phyloP scores from a whole-genome alignment of 2,888 invertebrate genomes.

The Microchrysa polita region DNA sequence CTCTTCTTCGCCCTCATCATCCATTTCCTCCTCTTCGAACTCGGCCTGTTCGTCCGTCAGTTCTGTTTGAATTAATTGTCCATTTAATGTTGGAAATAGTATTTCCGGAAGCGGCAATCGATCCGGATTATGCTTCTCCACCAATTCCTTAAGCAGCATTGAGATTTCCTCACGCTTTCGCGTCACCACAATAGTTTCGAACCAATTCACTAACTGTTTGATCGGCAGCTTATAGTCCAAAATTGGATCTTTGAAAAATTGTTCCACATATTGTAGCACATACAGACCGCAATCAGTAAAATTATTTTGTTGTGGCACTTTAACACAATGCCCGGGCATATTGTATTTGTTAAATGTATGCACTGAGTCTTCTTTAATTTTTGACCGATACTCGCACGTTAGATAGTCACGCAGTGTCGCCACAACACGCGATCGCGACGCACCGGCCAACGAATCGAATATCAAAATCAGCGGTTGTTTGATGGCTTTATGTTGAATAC shows the following conservation, averaged over 20 bases:
- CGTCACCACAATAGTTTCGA: constrained; percentile 83
- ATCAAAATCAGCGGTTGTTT: constrained; percentile 86
- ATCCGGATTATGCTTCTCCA: constrained; percentile 77
- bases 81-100: constrained; percentile 79
- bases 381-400: constrained; percentile 84
- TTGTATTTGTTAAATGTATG: constrained; percentile 78
- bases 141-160: constrained; percentile 77
- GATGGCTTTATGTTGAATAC: constrained; percentile 51
- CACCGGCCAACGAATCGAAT: constrained; percentile 90
- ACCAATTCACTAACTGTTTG: constrained; percentile 85
- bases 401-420: constrained; percentile 92
- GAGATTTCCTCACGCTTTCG: constrained; percentile 89
- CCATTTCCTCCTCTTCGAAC: constrained; percentile 67
- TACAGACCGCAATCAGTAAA: constrained; percentile 97
- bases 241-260: constrained; percentile 90
- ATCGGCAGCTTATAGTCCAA: constrained; percentile 85
- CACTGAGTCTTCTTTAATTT: constrained; percentile 69
- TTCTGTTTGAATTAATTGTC: constrained; percentile 70
- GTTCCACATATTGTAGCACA: constrained; percentile 94
- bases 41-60: constrained; percentile 69
- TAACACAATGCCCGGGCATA: constrained; percentile 86
- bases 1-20: constrained; percentile 64
- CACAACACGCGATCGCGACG: constrained; percentile 83
- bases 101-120: constrained; percentile 75
- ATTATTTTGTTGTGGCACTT: constrained; percentile 98